Percentiles rank a stretch among this genome's conserved stretches.
These are phyloP conservation scores for Scophthalmus maximus DNA, from an alignment of 2,113 vertebrate species.

Conservation along the genomic window DNA sequence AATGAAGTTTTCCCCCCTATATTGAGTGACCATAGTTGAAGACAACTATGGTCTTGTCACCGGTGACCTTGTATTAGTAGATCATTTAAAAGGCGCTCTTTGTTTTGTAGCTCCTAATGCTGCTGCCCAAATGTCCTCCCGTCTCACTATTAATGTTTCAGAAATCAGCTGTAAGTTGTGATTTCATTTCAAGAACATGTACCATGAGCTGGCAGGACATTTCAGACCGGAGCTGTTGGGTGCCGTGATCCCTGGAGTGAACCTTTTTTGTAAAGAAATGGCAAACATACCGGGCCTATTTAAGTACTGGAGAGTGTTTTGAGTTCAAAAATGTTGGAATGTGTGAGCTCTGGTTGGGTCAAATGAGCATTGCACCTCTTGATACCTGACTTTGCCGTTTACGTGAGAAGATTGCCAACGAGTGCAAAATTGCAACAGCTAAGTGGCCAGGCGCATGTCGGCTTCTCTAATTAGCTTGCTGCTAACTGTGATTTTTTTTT, in stretches of 20 bases:
- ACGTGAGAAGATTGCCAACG: slow-evolving; percentile 36
- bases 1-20: slow-evolving; percentile 14
- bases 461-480: slow-evolving; percentile 68
- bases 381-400: slow-evolving; percentile 36
- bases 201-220: slow-evolving; percentile 15
- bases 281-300: slow-evolving; percentile 27
- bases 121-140: slow-evolving; percentile 8
- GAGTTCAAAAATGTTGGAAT: slow-evolving; percentile 25
- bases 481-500: slow-evolving; percentile 53
- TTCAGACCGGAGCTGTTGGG: neutral
- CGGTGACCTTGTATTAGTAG: slow-evolving; percentile 29
- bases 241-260: slow-evolving; percentile 14
- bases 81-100: slow-evolving; percentile 14
- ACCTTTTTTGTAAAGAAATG: slow-evolving; percentile 15
- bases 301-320: slow-evolving; percentile 20
- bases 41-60: slow-evolving; percentile 37
- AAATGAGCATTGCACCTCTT: slow-evolving; percentile 28
- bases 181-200: neutral
- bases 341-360: slow-evolving; percentile 21
- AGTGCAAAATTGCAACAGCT: slow-evolving; percentile 36
- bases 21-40: neutral
- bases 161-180: slow-evolving; percentile 8
- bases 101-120: slow-evolving; percentile 3
- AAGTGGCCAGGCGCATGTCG: slow-evolving; percentile 31
- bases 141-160: slow-evolving; percentile 17